Percentiles rank a stretch among this genome's conserved stretches.
phyloP scores from a whole-genome alignment of 2,113 vertebrate genomes.

The Hucho hucho region DNA sequence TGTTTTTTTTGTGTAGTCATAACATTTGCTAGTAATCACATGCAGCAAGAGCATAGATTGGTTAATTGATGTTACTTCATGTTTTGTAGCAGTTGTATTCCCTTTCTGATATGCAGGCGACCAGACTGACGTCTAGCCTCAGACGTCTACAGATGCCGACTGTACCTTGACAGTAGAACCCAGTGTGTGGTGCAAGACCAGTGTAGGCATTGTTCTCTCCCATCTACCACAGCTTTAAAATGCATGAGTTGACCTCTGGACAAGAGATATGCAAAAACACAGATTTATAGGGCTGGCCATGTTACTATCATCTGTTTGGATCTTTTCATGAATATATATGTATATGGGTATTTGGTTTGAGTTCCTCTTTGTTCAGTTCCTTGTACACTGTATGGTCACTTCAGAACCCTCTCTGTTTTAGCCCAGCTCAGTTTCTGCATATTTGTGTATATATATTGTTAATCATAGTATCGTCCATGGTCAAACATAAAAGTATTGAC shows the following conservation, averaged over 20 bases:
- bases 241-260: constrained; percentile 7
- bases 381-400: no score
- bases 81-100: constrained; percentile 43
- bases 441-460: background rate
- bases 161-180: background rate
- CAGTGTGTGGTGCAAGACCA: background rate
- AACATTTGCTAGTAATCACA: background rate
- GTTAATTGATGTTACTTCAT: background rate
- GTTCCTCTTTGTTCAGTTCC: background rate
- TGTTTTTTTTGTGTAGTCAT: background rate
- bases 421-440: no score
- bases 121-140: background rate
- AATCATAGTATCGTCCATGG: background rate
- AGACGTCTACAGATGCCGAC: background rate
- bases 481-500: background rate
- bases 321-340: background rate
- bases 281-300: background rate
- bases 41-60: background rate
- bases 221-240: background rate
- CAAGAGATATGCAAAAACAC: constrained; percentile 23
- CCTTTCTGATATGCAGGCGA: background rate
- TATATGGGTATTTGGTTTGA: background rate
- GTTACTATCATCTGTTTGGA: background rate
- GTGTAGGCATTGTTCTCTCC: background rate
- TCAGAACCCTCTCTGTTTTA: no score